phyloP scores from a whole-genome alignment of 2,113 vertebrate species.

The Herpailurus yagouaroundi region DNA sequence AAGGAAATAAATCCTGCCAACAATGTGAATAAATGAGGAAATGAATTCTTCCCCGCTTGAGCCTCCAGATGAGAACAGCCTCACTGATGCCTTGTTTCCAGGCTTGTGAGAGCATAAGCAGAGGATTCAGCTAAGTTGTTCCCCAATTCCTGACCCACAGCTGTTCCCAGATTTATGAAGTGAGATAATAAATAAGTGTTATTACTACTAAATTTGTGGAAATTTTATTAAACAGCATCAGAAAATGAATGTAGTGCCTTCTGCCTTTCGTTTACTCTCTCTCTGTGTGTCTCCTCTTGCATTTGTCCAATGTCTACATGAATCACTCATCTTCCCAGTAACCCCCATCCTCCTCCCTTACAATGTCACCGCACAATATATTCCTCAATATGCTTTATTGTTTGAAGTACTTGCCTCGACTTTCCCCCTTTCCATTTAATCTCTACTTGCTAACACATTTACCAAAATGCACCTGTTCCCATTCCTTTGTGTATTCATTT shows the following conservation, averaged over 20 bases:
- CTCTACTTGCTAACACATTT: neutral
- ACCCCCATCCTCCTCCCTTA: neutral
- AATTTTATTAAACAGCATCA: neutral
- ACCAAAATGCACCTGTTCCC: neutral
- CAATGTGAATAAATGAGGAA: neutral
- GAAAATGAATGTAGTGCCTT: neutral
- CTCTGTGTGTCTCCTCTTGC: neutral
- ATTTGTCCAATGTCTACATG: no score
- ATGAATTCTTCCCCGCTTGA: neutral
- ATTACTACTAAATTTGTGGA: neutral
- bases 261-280: neutral
- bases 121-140: neutral
- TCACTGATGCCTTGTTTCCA: neutral
- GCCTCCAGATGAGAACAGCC: neutral
- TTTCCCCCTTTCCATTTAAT: neutral
- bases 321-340: neutral
- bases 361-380: neutral
- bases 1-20: neutral
- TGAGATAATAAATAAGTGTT: neutral
- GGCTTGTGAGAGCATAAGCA: neutral
- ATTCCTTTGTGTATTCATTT: neutral
- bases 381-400: neutral
- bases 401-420: neutral
- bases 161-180: neutral
- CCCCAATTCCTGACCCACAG: neutral